Percentiles rank a stretch among this genome's conserved stretches.
Conservation (phyloP, 30 jellyfish, hydroid and myxozoan genomes). For the Aurelia aurita region DNA sequence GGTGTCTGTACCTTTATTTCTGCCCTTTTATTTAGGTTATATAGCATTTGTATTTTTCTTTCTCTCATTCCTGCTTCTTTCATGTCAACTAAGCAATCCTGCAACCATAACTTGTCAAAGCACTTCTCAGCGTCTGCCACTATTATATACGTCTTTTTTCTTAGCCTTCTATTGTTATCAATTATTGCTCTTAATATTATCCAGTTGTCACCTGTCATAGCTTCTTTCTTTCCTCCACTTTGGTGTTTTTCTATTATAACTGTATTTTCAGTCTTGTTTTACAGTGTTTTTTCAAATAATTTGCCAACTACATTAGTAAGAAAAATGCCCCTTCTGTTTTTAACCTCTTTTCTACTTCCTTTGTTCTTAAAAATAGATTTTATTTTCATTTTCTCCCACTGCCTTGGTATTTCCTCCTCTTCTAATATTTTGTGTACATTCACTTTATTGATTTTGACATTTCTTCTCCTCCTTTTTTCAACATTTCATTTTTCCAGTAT, state of each 20-base stretch:
- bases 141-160: conserved; percentile 29
- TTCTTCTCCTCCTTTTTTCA: conserved; percentile 48
- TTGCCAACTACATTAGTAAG: conserved; percentile 40
- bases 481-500: too few species aligned
- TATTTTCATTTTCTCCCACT: conserved; percentile 47
- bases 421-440: conserved; percentile 27
- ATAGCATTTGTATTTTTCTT: too few species aligned
- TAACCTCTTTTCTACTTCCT: conserved; percentile 38
- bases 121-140: conserved; percentile 68
- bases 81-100: conserved; percentile 40
- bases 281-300: conserved; percentile 39
- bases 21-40: conserved; percentile 34
- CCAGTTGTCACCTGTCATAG: too few species aligned
- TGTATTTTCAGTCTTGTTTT: neutral
- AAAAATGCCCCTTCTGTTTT: conserved; percentile 61
- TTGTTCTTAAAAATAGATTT: conserved; percentile 51
- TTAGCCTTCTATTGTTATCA: too few species aligned
- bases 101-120: conserved; percentile 60
- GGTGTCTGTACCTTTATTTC: neutral
- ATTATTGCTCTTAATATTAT: too few species aligned
- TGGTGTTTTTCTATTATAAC: conserved; percentile 29
- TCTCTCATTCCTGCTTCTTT: conserved; percentile 60
- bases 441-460: conserved; percentile 26
- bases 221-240: conserved; percentile 18
- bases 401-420: conserved; percentile 9